Percentiles rank a stretch among this genome's conserved stretches.
Evolutionary conservation across 2,888 invertebrate species (phyloP).

Genomic region (Melanargia galathea): DNA sequence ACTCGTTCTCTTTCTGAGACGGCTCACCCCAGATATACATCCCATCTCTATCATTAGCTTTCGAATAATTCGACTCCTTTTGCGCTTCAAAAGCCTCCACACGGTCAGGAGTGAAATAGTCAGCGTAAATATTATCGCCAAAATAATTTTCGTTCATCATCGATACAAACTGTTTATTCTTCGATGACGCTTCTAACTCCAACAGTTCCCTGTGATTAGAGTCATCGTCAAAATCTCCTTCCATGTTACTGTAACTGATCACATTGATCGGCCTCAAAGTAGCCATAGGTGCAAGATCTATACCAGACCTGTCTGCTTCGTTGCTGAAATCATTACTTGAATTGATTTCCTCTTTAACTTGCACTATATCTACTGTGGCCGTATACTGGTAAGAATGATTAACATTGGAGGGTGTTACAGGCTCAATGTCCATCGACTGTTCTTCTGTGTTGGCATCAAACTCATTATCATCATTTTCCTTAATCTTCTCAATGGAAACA

Average conservation of each 20-base stretch:
- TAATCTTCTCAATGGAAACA: constrained; percentile 62
- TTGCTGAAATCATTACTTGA: constrained; percentile 68
- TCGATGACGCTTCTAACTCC: constrained; percentile 67
- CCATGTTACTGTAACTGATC: constrained; percentile 67
- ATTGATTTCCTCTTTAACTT: constrained; percentile 70
- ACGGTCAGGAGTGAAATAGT: constrained; percentile 73
- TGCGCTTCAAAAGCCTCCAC: constrained; percentile 68
- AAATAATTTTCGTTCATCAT: constrained; percentile 79
- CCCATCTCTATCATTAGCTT: constrained; percentile 60
- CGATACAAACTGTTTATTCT: constrained; percentile 73
- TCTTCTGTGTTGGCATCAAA: constrained; percentile 70
- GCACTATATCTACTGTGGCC: constrained; percentile 52
- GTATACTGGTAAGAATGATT: constrained; percentile 50
- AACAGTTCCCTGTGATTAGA: constrained; percentile 69
- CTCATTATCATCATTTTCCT: constrained; percentile 52
- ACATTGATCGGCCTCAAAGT: constrained; percentile 71
- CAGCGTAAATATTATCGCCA: constrained; percentile 76
- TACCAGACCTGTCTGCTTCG: constrained; percentile 53
- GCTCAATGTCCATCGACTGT: constrained; percentile 71
- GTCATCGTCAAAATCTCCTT: constrained; percentile 68
- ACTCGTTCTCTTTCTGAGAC: constrained; percentile 70
- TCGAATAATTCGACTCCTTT: constrained; percentile 54
- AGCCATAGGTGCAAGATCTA: constrained; percentile 56
- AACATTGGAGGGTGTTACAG: constrained; percentile 53
- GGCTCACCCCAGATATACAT: constrained; percentile 72